phyloP scores from a whole-genome alignment of 2,888 invertebrate species.

The Hemistola chrysoprasaria region DNA sequence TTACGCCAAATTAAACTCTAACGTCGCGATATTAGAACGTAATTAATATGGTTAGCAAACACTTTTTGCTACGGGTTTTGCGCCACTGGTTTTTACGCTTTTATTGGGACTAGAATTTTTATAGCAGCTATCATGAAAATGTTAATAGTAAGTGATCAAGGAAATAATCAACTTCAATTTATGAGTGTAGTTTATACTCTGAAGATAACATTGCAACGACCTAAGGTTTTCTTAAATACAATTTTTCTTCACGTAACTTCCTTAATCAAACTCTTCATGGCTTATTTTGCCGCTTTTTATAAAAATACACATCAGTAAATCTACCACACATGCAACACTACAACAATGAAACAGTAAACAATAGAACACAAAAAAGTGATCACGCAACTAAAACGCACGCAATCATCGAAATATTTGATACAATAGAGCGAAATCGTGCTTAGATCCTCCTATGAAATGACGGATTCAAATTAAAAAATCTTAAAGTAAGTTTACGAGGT shows the following conservation, averaged over 20 bases:
- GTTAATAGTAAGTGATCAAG: too few relatives aligned
- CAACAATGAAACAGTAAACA: constrained; percentile 17
- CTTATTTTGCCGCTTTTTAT: too few relatives aligned
- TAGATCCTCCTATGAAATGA: constrained; percentile 35
- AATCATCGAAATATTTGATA: constrained; percentile 45
- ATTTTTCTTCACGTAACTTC: too few relatives aligned
- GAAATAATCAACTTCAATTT: too few relatives aligned
- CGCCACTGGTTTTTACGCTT: too few relatives aligned
- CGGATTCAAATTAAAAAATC: constrained; percentile 26
- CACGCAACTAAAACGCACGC: constrained; percentile 50
- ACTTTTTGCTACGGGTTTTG: constrained; percentile 6
- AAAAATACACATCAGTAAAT: neutral
- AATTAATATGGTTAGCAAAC: constrained; percentile 1
- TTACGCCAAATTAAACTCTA: constrained; percentile 35
- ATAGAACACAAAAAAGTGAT: constrained; percentile 37
- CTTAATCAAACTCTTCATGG: too few relatives aligned
- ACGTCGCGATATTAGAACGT: constrained; percentile 19
- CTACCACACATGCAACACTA: constrained; percentile 10
- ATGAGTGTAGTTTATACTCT: too few relatives aligned
- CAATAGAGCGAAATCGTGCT: constrained; percentile 56
- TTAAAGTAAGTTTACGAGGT: too few relatives aligned
- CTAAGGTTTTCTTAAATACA: too few relatives aligned
- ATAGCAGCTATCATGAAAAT: too few relatives aligned
- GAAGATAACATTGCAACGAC: too few relatives aligned
- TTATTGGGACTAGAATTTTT: too few relatives aligned